Conservation (phyloP, 2,797 vertebrate species). For the Mus caroli region DNA sequence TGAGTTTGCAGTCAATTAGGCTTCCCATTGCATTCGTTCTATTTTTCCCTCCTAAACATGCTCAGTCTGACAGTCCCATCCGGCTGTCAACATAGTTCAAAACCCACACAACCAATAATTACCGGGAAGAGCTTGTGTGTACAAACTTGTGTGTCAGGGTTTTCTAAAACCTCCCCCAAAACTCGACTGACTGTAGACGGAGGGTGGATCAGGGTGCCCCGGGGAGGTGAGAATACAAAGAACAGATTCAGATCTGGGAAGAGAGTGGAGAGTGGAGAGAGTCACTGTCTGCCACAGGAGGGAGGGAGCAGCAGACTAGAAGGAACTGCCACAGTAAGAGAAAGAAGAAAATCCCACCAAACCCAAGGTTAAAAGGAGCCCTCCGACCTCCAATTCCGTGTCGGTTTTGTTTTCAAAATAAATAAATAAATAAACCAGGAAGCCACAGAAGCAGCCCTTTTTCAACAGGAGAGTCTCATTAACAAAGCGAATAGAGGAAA, state of each 20-base stretch:
- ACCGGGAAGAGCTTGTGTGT: neutral
- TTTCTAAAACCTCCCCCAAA: neutral
- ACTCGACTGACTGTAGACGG: neutral
- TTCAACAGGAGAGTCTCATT: neutral
- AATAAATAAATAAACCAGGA: neutral
- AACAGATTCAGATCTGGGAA: conserved; percentile 10
- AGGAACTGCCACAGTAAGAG: neutral
- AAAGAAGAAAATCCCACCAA: conserved; percentile 19
- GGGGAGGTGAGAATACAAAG: conserved; percentile 35
- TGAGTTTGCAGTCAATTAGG: neutral
- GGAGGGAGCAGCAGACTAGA: neutral
- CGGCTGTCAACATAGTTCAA: neutral
- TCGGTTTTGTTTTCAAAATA: neutral
- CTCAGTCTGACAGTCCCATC: neutral
- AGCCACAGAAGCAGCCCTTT: conserved; percentile 60
- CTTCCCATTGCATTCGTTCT: neutral
- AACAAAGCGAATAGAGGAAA: conserved; percentile 76
- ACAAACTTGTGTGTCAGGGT: neutral
- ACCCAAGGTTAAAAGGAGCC: neutral
- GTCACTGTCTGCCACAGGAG: neutral
- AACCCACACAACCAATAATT: neutral
- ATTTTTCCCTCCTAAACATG: neutral
- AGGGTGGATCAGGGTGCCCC: neutral
- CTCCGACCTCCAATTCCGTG: neutral
- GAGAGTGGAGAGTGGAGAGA: neutral